Conservation (phyloP, 1,140 invertebrate species). For the Drosophila nigromelanica region DNA sequence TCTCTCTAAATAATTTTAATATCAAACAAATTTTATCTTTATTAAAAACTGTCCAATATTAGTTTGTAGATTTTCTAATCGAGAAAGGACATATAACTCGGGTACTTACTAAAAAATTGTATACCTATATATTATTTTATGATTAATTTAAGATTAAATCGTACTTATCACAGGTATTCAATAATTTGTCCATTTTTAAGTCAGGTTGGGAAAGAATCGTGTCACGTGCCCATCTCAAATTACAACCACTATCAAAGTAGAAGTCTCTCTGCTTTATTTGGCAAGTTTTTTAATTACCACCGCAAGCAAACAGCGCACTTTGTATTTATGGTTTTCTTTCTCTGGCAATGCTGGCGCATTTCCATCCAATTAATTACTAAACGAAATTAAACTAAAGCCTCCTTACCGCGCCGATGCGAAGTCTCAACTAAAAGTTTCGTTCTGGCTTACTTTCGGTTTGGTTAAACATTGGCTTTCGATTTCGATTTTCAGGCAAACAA, state of each 20-base stretch:
- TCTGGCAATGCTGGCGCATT: conserved; percentile 10
- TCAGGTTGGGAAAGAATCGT: background rate
- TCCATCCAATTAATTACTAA: conserved; percentile 65
- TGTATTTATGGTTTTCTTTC: background rate
- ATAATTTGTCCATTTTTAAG: background rate
- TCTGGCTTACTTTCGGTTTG: conserved; percentile 25
- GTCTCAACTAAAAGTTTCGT: conserved; percentile 41
- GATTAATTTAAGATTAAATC: too few relatives aligned
- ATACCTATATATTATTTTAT: too few relatives aligned
- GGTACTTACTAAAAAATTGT: too few relatives aligned
- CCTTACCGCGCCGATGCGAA: conserved; percentile 46
- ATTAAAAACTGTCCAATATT: too few relatives aligned
- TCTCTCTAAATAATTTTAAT: too few relatives aligned
- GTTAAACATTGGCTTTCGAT: conserved; percentile 7
- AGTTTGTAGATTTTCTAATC: too few relatives aligned
- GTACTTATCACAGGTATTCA: too few relatives aligned
- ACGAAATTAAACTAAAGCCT: conserved; percentile 52
- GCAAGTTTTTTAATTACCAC: background rate
- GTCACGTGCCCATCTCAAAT: background rate
- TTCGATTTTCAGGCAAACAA: conserved; percentile 31
- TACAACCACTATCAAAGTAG: background rate
- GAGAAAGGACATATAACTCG: too few relatives aligned
- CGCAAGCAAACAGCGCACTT: background rate
- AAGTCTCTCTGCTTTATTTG: background rate
- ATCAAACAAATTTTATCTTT: too few relatives aligned